Evolutionary conservation across 2,797 vertebrate species (phyloP), one percentile per base, ranked within the genome.

Genomic region (Muscicapa striata): DNA sequence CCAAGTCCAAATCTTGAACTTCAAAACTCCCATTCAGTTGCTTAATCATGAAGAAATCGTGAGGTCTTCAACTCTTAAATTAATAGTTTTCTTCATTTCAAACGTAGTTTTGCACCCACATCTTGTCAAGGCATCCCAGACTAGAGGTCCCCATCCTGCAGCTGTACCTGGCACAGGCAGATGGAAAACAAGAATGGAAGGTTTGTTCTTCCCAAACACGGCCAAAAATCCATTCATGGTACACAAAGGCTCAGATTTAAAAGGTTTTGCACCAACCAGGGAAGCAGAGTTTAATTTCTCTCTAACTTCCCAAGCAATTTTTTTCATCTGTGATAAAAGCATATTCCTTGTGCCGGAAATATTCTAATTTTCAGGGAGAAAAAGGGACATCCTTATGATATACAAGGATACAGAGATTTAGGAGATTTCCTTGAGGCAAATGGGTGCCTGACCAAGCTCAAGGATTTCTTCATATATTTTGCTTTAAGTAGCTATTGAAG

Each of bases 151-250:
- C 30, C 15, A 21, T 15, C 19, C 30, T 11, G 30, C 4, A 17
- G 26, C 27, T 48, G 13, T 11, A 41, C 51, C 30, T 46, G 34
- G 32, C 34, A 69, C 6, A 76, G n/a, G 6, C n/a, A 54, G 32
- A 36, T 76, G 51, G 14, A 66, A 68, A 79, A 49, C 5, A 54
- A n/a, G 26, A 79, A 49, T 8, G 10, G 8, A 7, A 76, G 9
- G 8, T 73, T 76, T 51, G 6, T 62, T 13, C 27, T 79, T 72
- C 30, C 62, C 70, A 66, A 62, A 34, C 5, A 38, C 26, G 75
- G 4, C 17, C 1, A 1, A 26, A 40, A 27, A 64, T 16, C 45
- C 0, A 0, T 1, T 59, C 41, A 24, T 66, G 17, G 22, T 24
- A 18, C 43, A 38, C 9, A 69, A 54, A 70, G 20, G 6, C 24